phyloP scores from a whole-genome alignment of 1,140 invertebrate species.

The Procambarus virginalis region DNA sequence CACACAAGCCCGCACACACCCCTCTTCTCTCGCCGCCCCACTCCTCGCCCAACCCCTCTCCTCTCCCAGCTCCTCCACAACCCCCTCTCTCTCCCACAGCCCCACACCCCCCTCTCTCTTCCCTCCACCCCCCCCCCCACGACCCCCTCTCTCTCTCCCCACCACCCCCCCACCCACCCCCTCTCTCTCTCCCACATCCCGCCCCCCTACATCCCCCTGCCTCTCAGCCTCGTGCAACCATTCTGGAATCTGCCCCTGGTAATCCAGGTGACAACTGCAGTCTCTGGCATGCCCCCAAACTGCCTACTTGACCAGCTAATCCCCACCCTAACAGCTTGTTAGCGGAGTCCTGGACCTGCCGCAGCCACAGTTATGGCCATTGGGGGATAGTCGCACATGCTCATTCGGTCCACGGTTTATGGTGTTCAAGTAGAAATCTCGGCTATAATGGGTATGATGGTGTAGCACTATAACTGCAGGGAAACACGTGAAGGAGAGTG shows the following conservation, averaged over 20 bases:
- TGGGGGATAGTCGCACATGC: background rate
- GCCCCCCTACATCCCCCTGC: background rate
- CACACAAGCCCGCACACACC: background rate
- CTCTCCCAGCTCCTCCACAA: background rate
- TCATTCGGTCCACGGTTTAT: background rate
- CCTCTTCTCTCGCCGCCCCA: background rate
- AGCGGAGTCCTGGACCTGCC: background rate
- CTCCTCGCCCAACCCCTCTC: background rate
- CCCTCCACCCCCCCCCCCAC: background rate
- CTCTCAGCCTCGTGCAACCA: background rate
- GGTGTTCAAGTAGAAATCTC: background rate
- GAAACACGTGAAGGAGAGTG: too few relatives aligned
- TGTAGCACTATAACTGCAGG: background rate
- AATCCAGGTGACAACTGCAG: background rate
- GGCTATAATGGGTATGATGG: background rate
- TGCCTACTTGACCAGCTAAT: slow-evolving; percentile 4
- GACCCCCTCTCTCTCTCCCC: background rate
- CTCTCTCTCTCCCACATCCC: background rate
- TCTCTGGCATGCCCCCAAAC: background rate
- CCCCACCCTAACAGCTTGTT: background rate
- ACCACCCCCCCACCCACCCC: background rate
- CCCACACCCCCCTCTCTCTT: background rate
- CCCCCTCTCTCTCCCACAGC: background rate
- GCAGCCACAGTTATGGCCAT: background rate
- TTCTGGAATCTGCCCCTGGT: background rate